Evolutionary conservation across 1,140 invertebrate species (phyloP).

Genomic region (Leptopilina clavipes): DNA sequence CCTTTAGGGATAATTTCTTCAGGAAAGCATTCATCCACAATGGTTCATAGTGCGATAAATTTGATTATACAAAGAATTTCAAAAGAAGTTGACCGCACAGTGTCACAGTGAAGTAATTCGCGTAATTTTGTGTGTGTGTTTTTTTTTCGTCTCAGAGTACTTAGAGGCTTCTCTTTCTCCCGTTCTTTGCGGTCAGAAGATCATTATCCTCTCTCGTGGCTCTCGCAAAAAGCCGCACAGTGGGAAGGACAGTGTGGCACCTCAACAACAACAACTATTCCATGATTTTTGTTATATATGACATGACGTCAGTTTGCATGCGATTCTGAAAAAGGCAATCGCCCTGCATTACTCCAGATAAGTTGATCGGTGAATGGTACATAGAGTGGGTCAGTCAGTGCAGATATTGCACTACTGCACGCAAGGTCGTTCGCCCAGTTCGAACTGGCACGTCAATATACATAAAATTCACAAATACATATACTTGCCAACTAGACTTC

Average conservation of each 20-base stretch:
- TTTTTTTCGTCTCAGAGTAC: background rate
- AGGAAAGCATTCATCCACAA: no score
- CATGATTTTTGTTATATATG: slow-evolving; percentile 1
- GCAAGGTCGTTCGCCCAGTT: slow-evolving; percentile 42
- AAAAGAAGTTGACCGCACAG: no score
- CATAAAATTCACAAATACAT: background rate
- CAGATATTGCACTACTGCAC: slow-evolving; percentile 35
- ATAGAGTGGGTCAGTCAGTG: slow-evolving; percentile 27
- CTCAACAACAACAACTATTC: slow-evolving; percentile 3
- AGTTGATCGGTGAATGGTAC: slow-evolving; percentile 32
- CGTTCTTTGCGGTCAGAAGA: slow-evolving; percentile 7
- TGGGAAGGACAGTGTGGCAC: background rate
- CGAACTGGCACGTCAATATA: slow-evolving; percentile 21
- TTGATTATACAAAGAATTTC: no score
- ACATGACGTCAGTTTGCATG: slow-evolving; percentile 28
- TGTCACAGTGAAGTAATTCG: no score
- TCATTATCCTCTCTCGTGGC: background rate
- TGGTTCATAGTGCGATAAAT: no score
- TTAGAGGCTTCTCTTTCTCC: background rate
- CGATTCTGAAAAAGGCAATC: slow-evolving; percentile 12
- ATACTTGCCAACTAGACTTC: background rate
- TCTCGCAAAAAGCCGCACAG: background rate
- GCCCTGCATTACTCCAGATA: slow-evolving; percentile 23
- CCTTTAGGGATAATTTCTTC: no score
- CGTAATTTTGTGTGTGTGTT: background rate